These are phyloP conservation scores for Syndactyla subalaris DNA, from an alignment of 2,797 vertebrate species.

Conservation along the genomic window DNA sequence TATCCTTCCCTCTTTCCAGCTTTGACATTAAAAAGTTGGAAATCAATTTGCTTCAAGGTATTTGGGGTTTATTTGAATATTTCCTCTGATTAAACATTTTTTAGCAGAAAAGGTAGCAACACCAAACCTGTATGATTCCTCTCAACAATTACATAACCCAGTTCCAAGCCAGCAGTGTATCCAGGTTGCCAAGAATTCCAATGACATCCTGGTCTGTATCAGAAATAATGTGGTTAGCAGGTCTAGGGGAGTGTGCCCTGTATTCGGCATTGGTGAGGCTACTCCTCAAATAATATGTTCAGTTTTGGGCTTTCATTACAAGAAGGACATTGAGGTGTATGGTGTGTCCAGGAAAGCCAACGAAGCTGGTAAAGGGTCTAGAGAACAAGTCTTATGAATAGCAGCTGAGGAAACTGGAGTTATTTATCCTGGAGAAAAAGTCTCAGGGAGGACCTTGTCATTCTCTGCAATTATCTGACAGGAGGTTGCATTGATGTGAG, in stretches of 20 bases:
- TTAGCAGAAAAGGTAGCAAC: not conserved
- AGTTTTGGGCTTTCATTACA: not conserved
- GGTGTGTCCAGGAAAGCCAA: accelerated
- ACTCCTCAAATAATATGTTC: accelerated
- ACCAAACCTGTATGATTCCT: not conserved
- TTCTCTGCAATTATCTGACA: not conserved
- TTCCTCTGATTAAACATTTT: not conserved
- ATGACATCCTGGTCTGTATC: not conserved
- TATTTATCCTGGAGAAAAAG: not conserved
- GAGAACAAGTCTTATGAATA: not conserved
- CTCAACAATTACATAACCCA: not conserved
- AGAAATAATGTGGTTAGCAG: not conserved
- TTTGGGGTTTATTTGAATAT: not conserved
- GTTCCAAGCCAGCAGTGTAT: not conserved
- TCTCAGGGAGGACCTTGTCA: accelerated
- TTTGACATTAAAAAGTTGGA: not conserved
- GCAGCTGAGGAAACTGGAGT: accelerated
- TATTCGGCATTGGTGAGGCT: accelerated
- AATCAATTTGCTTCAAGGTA: not conserved
- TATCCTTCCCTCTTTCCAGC: not conserved
- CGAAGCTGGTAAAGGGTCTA: accelerated
- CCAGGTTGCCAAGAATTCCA: not conserved
- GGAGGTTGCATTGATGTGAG: not conserved
- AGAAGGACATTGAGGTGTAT: not conserved
- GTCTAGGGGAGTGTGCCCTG: accelerated